Evolutionary conservation across 2,888 invertebrate species (phyloP).

Genomic region (Ecdyonurus torrentis): DNA sequence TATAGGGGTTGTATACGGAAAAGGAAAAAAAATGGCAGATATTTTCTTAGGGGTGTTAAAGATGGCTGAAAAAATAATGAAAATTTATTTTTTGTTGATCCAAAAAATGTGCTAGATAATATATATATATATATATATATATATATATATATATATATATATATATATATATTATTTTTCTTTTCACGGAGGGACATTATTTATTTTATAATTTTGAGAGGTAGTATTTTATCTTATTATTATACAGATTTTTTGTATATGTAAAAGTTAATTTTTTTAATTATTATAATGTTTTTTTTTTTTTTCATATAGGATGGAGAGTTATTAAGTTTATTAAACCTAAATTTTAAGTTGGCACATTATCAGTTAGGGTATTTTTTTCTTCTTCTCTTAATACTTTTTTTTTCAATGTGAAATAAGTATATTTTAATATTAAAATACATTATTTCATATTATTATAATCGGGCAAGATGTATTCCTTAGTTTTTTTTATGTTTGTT

Average conservation of each 20-base stretch:
- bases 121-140: too few relatives aligned
- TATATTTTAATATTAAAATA: background rate
- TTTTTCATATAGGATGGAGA: background rate
- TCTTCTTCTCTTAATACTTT: too few relatives aligned
- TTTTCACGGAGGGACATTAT: too few relatives aligned
- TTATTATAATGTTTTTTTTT: background rate
- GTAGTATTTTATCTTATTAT: background rate
- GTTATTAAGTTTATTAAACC: too few relatives aligned
- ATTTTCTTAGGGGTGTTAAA: background rate
- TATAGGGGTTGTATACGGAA: too few relatives aligned
- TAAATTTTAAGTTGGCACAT: background rate
- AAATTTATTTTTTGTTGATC: too few relatives aligned
- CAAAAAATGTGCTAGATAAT: too few relatives aligned
- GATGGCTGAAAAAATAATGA: background rate
- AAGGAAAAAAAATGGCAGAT: background rate
- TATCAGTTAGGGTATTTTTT: background rate
- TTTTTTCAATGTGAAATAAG: too few relatives aligned
- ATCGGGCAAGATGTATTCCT: background rate
- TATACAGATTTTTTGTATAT: too few relatives aligned
- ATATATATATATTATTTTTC: too few relatives aligned
- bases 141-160: too few relatives aligned
- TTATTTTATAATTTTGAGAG: background rate
- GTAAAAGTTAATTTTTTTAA: background rate
- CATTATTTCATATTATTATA: background rate
- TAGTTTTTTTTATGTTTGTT: background rate